phyloP scores from a whole-genome alignment of 1,140 invertebrate genomes.

The Dendrolimus punctatus region DNA sequence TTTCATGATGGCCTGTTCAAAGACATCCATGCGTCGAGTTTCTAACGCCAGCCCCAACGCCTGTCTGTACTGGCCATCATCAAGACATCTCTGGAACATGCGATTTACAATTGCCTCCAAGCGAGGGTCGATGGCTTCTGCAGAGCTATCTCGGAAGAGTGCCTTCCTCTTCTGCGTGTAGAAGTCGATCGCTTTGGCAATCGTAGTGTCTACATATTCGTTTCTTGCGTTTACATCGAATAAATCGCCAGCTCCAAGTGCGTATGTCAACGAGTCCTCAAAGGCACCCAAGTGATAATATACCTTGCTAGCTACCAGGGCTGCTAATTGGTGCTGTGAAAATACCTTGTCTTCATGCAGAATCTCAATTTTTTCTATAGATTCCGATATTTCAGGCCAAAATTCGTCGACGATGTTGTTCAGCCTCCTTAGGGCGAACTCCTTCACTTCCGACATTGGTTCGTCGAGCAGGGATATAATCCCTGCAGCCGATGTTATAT shows the following conservation, averaged over 20 bases:
- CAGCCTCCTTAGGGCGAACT: slow-evolving; percentile 92
- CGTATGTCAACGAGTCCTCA: slow-evolving; percentile 95
- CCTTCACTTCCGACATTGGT: slow-evolving; percentile 92
- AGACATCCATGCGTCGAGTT: slow-evolving; percentile 95
- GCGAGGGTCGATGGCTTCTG: slow-evolving; percentile 86
- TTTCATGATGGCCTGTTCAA: slow-evolving; percentile 91
- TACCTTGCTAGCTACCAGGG: slow-evolving; percentile 97
- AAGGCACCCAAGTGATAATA: slow-evolving; percentile 98
- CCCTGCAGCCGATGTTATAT: slow-evolving; percentile 82
- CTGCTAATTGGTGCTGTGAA: slow-evolving; percentile 91
- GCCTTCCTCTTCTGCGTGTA: slow-evolving; percentile 91
- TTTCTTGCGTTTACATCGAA: slow-evolving; percentile 95
- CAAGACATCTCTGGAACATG: slow-evolving; percentile 97
- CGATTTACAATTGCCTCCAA: slow-evolving; percentile 95
- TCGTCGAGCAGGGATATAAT: slow-evolving; percentile 97
- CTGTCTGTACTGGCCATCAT: slow-evolving; percentile 94
- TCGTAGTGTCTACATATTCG: slow-evolving; percentile 97
- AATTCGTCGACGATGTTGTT: slow-evolving; percentile 97
- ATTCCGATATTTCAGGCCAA: slow-evolving; percentile 98
- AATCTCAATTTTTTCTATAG: slow-evolving; percentile 98
- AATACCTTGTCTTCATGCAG: slow-evolving; percentile 95
- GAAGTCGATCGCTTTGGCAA: slow-evolving; percentile 96
- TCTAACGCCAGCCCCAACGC: slow-evolving; percentile 95
- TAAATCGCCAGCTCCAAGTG: slow-evolving; percentile 91
- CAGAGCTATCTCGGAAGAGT: slow-evolving; percentile 70